Conservation (phyloP, 2,797 vertebrate species). For the Megaceryle alcyon region DNA sequence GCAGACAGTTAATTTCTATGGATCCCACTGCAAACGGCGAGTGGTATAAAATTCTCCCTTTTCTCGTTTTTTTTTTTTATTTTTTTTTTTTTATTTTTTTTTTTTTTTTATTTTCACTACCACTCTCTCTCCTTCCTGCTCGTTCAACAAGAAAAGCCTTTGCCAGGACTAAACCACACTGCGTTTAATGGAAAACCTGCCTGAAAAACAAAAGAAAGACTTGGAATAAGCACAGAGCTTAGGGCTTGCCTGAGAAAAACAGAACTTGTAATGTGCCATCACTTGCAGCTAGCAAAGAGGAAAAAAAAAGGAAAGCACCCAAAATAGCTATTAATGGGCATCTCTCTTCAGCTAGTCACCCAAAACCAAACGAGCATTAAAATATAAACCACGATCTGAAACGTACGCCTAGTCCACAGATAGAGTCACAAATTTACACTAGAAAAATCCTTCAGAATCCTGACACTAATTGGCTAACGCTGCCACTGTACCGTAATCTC, state of each 20-base stretch:
- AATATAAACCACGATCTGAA: not conserved
- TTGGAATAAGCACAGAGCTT: not conserved
- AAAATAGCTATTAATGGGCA: not conserved
- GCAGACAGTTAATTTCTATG: accelerated
- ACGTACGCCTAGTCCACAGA: not conserved
- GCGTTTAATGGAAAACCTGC: not conserved
- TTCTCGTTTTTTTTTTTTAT: not conserved
- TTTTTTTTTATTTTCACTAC: not conserved
- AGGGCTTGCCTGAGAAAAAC: accelerated
- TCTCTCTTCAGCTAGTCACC: not conserved
- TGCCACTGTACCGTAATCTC: not conserved
- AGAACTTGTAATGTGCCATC: not conserved
- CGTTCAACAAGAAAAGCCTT: not conserved
- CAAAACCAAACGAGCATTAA: not conserved
- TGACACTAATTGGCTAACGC: accelerated
- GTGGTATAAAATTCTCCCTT: not conserved
- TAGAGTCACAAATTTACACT: not conserved
- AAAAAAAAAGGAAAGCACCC: not conserved
- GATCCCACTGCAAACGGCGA: not conserved
- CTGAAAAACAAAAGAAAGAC: not conserved
- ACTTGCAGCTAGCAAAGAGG: not conserved
- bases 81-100: not conserved
- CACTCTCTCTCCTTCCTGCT: not conserved
- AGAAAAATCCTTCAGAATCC: not conserved
- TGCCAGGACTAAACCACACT: not conserved